Evolutionary conservation across 2,113 vertebrate species (phyloP).

Genomic region (Rhinogobius similis): DNA sequence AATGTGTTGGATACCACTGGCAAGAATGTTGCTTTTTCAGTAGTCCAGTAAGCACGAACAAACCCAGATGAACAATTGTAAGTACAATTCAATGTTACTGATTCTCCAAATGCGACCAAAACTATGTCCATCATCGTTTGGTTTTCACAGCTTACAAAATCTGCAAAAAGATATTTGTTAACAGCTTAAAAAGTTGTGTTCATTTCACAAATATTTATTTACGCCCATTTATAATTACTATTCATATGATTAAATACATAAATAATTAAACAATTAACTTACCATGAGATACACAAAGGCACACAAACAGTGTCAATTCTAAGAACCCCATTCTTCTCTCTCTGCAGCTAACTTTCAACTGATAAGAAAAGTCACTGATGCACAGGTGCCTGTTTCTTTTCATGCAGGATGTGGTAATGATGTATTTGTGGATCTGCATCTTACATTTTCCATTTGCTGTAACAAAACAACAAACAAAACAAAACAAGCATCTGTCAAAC

Average conservation of each 20-base stretch:
- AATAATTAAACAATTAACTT: conserved; percentile 14
- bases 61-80: conserved; percentile 77
- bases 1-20: background rate
- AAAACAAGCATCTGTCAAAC: too few species aligned
- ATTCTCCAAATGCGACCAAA: conserved; percentile 45
- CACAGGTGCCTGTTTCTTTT: background rate
- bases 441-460: conserved; percentile 50
- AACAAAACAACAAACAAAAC: too few species aligned
- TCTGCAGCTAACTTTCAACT: background rate
- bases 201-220: background rate
- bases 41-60: conserved; percentile 64
- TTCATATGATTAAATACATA: background rate
- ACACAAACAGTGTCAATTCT: conserved; percentile 44
- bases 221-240: background rate
- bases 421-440: conserved; percentile 1
- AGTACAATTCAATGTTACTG: conserved; percentile 66
- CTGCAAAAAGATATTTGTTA: conserved; percentile 41
- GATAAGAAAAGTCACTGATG: conserved; percentile 27
- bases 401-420: conserved; percentile 64
- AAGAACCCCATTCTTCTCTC: conserved; percentile 32
- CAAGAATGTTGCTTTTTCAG: background rate
- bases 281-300: conserved; percentile 59
- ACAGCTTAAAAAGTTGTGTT: background rate
- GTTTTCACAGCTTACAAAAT: conserved; percentile 23
- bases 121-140: conserved; percentile 13